Base-by-base conservation (phyloP, 2,113 vertebrate species). In the Bubo blakistoni region DNA sequence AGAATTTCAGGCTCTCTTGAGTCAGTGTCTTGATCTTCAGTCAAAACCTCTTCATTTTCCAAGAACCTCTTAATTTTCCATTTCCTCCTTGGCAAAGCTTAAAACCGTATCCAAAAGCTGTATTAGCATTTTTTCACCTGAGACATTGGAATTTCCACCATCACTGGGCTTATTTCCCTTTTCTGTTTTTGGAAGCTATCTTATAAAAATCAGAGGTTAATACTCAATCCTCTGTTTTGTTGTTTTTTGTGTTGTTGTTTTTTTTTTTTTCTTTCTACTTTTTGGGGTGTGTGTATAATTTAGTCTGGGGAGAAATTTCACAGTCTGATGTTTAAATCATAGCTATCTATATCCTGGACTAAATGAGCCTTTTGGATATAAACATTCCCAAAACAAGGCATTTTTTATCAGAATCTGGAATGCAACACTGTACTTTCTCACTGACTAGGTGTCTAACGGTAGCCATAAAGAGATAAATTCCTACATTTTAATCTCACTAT, bases 21-120 rank as follows among this genome's bases (percentile, higher is more conserved):
- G 93, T 93, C 74, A 89, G 87, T 92, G 96, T 95, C 90, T 89
- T 96, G 95, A 96, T 97, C 95, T 96, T 95, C 94, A 96, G 67
- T 95, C 96, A 96, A 97, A 97, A 94, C 27, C 77, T 97, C 79
- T 97, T 89, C 24, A 0, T 96, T 95, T 98, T 97, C 95, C 96
- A 96, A 95, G 94, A 86, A 66, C 67, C 90, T 97, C 94, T 96
- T 93, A 87, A 96, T 97, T 97, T 97, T 97, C 83, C 78, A 52
- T 95, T 96, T 97, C 95, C 93, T 97, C 44, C 19, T 81, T 96
- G 88, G 76, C 73, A 85, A 80, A 95, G 32, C 59, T 89, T 96
- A 72, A 81, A 94, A 79, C 57, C 8, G 6, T 94, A 59, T 91
- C 42, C 79, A 93, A 96, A 96, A 95, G 26, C 26, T n/a, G 32